Evolutionary conservation across 53 echinoderm and acorn worm species (phyloP).

Genomic region (Echinarachnius parma): DNA sequence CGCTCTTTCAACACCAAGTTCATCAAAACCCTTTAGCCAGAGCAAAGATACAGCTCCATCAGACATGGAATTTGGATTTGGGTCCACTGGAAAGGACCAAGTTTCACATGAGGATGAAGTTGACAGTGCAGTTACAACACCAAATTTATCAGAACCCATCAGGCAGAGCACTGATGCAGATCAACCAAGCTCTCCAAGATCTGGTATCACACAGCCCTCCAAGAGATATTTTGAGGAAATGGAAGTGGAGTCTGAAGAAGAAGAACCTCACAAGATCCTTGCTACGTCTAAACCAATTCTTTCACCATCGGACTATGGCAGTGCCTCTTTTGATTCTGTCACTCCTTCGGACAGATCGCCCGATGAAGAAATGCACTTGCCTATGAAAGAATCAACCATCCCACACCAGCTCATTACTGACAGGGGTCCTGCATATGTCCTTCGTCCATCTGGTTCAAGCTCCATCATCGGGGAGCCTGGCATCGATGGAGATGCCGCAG

Average conservation of each 20-base stretch:
- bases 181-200: neutral
- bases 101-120: constrained; percentile 14
- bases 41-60: too few relatives aligned
- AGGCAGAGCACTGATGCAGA: neutral
- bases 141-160: neutral
- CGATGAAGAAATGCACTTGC: neutral
- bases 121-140: constrained; percentile 10
- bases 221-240: constrained; percentile 28
- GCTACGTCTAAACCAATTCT: constrained; percentile 5
- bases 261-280: constrained; percentile 17
- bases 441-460: constrained; percentile 41
- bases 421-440: constrained; percentile 65
- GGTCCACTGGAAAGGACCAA: too few relatives aligned
- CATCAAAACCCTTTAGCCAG: too few relatives aligned
- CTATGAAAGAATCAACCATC: neutral
- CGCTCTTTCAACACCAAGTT: too few relatives aligned
- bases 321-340: neutral
- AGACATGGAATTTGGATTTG: too few relatives aligned
- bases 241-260: constrained; percentile 1
- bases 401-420: constrained; percentile 62
- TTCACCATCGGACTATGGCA: neutral
- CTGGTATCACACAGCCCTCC: neutral
- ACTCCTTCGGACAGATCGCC: neutral
- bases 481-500: constrained; percentile 44
- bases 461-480: constrained; percentile 39